Base-by-base conservation (phyloP, 1,140 invertebrate genomes). In the Cydia fagiglandana region DNA sequence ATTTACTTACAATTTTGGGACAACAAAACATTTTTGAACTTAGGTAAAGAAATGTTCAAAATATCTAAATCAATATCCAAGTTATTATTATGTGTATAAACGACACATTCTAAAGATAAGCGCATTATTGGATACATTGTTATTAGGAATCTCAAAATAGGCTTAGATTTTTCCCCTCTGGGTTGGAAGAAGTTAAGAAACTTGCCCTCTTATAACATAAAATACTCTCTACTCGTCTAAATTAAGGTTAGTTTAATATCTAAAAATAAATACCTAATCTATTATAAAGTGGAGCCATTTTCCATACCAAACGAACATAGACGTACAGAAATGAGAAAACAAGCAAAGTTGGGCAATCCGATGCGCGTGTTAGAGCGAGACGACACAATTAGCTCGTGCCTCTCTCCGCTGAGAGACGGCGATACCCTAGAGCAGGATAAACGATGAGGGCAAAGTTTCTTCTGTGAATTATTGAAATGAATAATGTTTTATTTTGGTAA, bases 401-500 rank as follows among this genome's bases (percentile, higher is more conserved):
- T 73, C 38, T 50, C 45, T 50, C 45, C 15, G 68, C 30, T 7
- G 66, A 38, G 76, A 76, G 84, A 84, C 24, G 45, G 45, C 24
- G 24, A 70, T 75, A 77, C 73, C 64, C n/a, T 70, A 47, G 80
- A 75, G 64, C 79, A 73, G 79, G 76, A 76, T 53, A 70, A n/a
- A 75, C 17, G 50, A 81, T 74, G 83, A 83, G 79, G 81, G 77
- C 82, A 86, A 90, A 88, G 82, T 86, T 87, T 84, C 80, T 83
- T 85, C 73, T 68, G 79, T 86, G 80, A 88, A 89, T 88, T 86
- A 89, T 90, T 87, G 78, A 87, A 88, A 88, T 86, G 83, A 87
- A 88, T 89, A 85, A 85, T 87, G 81, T 90, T 85, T 89, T 89
- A 87, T 89, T 86, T 88, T 84, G 82, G 82, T 89, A 86, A 89